These are phyloP conservation scores for Podabrus alpinus DNA, from an alignment of 2,888 invertebrate genomes.

Conservation along the genomic window DNA sequence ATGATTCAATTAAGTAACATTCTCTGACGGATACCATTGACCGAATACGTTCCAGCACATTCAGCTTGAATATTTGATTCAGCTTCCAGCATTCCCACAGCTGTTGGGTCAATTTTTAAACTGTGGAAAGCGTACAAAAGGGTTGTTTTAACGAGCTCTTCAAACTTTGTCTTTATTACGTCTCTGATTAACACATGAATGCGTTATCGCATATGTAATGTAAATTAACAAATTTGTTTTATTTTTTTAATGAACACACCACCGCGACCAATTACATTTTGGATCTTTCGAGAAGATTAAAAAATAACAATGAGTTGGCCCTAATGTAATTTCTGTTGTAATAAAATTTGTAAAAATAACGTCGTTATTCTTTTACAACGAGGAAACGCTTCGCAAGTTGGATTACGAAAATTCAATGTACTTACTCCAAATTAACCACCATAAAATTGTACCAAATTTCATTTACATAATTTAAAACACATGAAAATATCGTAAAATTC, in stretches of 20 bases:
- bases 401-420: not conserved
- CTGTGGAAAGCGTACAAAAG: slow-evolving; percentile 24
- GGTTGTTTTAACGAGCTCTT: slow-evolving; percentile 41
- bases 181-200: slow-evolving; percentile 41
- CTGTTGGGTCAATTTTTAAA: slow-evolving; percentile 31
- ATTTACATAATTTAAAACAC: not conserved
- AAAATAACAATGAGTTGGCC: not conserved
- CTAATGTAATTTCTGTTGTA: not conserved
- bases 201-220: slow-evolving; percentile 37
- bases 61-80: slow-evolving; percentile 35
- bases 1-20: slow-evolving; percentile 49
- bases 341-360: not conserved
- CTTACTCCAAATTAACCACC: not conserved
- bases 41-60: slow-evolving; percentile 30
- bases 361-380: not conserved
- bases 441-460: not conserved
- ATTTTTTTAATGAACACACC: not conserved
- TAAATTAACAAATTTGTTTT: slow-evolving; percentile 29
- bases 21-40: slow-evolving; percentile 38
- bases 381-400: not conserved
- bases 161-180: slow-evolving; percentile 36
- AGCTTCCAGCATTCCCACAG: slow-evolving; percentile 24
- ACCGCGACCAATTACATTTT: not conserved
- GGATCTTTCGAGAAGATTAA: not conserved
- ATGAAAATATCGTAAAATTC: not conserved